These are phyloP conservation scores for Oasisia sp. DNA, from an alignment of 2,888 invertebrate species.

Conservation along the genomic window DNA sequence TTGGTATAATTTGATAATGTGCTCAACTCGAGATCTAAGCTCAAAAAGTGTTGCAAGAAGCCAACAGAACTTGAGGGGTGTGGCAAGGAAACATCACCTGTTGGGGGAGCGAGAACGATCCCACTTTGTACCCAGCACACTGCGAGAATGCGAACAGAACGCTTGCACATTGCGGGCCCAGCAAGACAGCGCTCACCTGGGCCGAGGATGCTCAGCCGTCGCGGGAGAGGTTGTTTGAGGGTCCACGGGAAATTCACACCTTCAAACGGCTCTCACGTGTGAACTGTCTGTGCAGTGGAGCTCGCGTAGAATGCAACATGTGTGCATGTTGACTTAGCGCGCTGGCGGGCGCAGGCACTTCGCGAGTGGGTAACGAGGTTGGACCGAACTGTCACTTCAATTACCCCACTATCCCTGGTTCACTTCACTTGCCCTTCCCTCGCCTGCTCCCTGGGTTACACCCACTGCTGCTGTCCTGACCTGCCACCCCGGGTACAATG, in stretches of 20 bases:
- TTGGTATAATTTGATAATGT: no score
- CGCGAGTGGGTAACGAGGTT: background rate
- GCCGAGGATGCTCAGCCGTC: background rate
- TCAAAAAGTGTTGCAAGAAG: background rate
- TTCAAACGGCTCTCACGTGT: background rate
- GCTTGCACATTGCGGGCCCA: background rate
- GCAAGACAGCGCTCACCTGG: background rate
- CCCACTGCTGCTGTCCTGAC: background rate
- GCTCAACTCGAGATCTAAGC: background rate
- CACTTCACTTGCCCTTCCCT: background rate
- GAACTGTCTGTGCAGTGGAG: background rate
- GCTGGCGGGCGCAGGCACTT: background rate
- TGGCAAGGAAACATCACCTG: background rate
- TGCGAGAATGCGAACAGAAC: background rate
- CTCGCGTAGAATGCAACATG: background rate
- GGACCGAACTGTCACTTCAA: background rate
- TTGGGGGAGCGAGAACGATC: background rate
- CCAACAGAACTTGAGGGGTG: background rate
- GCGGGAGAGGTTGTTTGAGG: background rate
- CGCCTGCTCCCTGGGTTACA: background rate
- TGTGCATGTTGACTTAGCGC: background rate
- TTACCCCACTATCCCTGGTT: background rate
- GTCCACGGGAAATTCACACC: background rate
- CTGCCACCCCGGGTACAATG: background rate
- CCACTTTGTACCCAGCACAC: background rate